Base-by-base conservation (phyloP, 2,888 invertebrate genomes). In the Lottia gigantea region DNA sequence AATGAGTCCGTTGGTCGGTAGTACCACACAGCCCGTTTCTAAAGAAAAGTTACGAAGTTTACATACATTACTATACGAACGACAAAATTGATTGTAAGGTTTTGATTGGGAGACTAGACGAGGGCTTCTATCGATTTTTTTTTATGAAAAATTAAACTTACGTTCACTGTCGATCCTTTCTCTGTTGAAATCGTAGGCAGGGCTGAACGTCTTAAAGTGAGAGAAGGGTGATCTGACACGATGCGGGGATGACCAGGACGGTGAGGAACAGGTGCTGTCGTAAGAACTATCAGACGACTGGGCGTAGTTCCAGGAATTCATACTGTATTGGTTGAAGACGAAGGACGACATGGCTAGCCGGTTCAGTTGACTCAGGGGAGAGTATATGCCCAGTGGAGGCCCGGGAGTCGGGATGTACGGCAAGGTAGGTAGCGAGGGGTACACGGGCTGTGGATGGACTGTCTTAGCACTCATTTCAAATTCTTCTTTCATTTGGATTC, bases 301-400 rank as follows among this genome's bases (percentile, higher is more conserved):
- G 45, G 77, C 76, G 16, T 76, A 79, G 69, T 74, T 78, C 77
- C 76, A 80, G 14, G 78, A 75, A 75, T 78, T 80, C 26, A 78
- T 65, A 0, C 74, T 71, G 6, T 74, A 69, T 0, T 78, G 61
- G 67, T 75, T 81, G 47, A 81, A 63, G 70, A 78, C 70, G 19
- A 66, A 74, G 0, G 68, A 49, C 1, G 68, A 63, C 68, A 68
- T 19, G 63, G 47, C 63, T 25, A 46, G n/a, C 11, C 40, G 26
- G 31, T 46, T 47, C 64, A 64, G 46, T 49, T 23, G 68, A 19
- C 45, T 63, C 25, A 64, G 19, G n/a, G 68, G 46, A 1, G 68
- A 64, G 47, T 64, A 68, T 63, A 68, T 46, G n/a, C 68, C 68
- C 14, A 68, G 64, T 40, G 67, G 14, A 2, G 45, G 23, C 65